Conservation (phyloP, 53 echinoderm and acorn worm genomes). For the Astropecten irregularis region DNA sequence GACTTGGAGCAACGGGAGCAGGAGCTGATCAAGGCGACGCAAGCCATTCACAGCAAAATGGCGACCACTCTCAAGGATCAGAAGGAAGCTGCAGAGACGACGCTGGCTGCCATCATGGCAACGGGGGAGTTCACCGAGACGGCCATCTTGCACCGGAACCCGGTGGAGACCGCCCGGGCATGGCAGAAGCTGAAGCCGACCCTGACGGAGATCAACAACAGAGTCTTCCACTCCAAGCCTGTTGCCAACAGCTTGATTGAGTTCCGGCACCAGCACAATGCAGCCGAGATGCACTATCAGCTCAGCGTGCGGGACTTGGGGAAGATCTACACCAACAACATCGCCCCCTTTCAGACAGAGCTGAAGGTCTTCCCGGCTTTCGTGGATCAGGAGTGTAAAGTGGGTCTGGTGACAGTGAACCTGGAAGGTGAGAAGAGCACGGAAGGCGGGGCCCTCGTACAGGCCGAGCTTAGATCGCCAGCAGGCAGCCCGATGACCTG, state of each 20-base stretch:
- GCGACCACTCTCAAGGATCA: constrained; percentile 58
- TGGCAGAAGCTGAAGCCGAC: constrained; percentile 68
- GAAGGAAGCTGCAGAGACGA: constrained; percentile 78
- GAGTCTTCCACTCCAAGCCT: constrained; percentile 65
- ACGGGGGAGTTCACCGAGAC: constrained; percentile 70
- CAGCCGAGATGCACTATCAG: constrained; percentile 61
- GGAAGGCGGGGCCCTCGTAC: constrained; percentile 60
- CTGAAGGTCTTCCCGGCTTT: constrained; percentile 61
- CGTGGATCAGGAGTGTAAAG: constrained; percentile 67
- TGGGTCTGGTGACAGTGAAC: constrained; percentile 57
- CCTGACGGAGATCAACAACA: constrained; percentile 55
- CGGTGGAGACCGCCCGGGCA: constrained; percentile 60
- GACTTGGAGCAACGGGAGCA: constrained; percentile 68
- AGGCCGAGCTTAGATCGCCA: constrained; percentile 53
- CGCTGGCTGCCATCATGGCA: constrained; percentile 71
- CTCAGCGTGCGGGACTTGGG: constrained; percentile 69
- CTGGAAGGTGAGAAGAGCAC: constrained; percentile 58
- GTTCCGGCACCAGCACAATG: constrained; percentile 67
- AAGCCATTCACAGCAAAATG: constrained; percentile 56
- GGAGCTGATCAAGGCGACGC: constrained; percentile 53
- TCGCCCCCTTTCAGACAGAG: constrained; percentile 74
- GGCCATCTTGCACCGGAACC: constrained; percentile 52
- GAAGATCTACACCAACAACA: constrained; percentile 61
- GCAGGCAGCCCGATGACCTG: constrained; percentile 32
- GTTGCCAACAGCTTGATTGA: constrained; percentile 69